phyloP scores from a whole-genome alignment of 2,888 invertebrate species.

The Caprella mutica region DNA sequence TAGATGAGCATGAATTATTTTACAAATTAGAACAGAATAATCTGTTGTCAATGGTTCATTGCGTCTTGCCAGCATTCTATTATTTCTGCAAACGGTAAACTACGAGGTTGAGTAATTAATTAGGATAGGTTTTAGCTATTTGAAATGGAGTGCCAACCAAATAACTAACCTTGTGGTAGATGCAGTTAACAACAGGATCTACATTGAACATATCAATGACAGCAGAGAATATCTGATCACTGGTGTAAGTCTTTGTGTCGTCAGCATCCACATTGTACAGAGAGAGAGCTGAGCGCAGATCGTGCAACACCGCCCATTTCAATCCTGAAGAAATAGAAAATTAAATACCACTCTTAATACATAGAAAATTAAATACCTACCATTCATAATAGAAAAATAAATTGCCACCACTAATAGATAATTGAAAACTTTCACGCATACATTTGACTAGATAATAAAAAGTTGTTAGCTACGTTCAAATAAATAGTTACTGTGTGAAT shows the following conservation, averaged over 20 bases:
- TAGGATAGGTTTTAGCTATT: neutral
- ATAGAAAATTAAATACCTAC: too few relatives aligned
- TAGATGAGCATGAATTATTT: neutral
- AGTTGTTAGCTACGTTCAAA: too few relatives aligned
- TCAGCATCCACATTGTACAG: conserved; percentile 50
- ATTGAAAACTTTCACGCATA: too few relatives aligned
- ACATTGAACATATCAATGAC: conserved; percentile 48
- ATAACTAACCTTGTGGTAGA: conserved; percentile 45
- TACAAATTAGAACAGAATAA: neutral
- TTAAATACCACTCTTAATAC: too few relatives aligned
- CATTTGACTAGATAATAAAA: too few relatives aligned
- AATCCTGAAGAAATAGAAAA: too few relatives aligned
- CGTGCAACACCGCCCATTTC: conserved; percentile 44
- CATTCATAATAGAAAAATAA: too few relatives aligned
- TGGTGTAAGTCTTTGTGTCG: conserved; percentile 42
- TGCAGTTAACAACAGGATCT: conserved; percentile 54
- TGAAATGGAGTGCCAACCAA: neutral
- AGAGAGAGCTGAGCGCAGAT: conserved; percentile 51
- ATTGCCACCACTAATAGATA: too few relatives aligned
- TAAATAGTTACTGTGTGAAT: too few relatives aligned
- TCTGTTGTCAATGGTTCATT: too few relatives aligned
- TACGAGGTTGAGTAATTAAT: neutral
- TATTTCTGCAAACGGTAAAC: too few relatives aligned
- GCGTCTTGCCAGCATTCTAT: too few relatives aligned
- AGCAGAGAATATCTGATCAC: conserved; percentile 46